A percentile compares a stretch with the other conserved stretches of the same genome.
Conservation (phyloP, 2,797 vertebrate species). For the Semotilus atromaculatus region DNA sequence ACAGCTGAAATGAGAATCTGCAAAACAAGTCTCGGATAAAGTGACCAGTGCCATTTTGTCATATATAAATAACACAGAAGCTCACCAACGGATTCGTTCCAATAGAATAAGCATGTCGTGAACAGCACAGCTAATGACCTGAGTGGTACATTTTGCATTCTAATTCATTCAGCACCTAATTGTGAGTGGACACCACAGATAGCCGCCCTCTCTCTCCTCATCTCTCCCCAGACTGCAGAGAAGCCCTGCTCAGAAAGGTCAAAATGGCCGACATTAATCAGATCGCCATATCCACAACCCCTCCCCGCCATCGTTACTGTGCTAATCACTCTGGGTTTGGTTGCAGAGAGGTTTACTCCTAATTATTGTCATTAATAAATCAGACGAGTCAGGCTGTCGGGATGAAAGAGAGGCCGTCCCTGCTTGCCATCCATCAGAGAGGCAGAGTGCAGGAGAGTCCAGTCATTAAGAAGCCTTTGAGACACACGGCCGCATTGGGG, state of each 20-base stretch:
- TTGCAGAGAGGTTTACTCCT: constrained; percentile 71
- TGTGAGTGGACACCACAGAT: constrained; percentile 62
- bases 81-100: constrained; percentile 35
- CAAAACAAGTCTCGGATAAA: constrained; percentile 17
- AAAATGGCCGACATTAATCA: constrained; percentile 67
- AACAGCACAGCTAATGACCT: constrained; percentile 47
- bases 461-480: constrained; percentile 63
- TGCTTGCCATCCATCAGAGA: constrained; percentile 65
- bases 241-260: constrained; percentile 66
- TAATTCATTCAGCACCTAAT: constrained; percentile 60
- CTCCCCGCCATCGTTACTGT: constrained; percentile 66
- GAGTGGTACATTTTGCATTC: constrained; percentile 47
- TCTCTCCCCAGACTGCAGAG: constrained; percentile 53
- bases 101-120: constrained; percentile 37
- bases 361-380: constrained; percentile 74
- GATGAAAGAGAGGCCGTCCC: constrained; percentile 65
- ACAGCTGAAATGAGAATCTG: constrained; percentile 15
- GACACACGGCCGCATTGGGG: constrained; percentile 55
- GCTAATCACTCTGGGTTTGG: constrained; percentile 69
- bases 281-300: constrained; percentile 58
- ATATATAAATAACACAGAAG: constrained; percentile 42
- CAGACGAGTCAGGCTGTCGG: constrained; percentile 65
- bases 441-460: constrained; percentile 56
- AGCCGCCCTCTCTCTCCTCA: constrained; percentile 48
- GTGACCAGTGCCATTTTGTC: constrained; percentile 41